Percentiles rank a stretch among this genome's conserved stretches.
These are phyloP conservation scores for Sinocyclocheilus grahami DNA, from an alignment of 2,113 vertebrate species.

Conservation along the genomic window DNA sequence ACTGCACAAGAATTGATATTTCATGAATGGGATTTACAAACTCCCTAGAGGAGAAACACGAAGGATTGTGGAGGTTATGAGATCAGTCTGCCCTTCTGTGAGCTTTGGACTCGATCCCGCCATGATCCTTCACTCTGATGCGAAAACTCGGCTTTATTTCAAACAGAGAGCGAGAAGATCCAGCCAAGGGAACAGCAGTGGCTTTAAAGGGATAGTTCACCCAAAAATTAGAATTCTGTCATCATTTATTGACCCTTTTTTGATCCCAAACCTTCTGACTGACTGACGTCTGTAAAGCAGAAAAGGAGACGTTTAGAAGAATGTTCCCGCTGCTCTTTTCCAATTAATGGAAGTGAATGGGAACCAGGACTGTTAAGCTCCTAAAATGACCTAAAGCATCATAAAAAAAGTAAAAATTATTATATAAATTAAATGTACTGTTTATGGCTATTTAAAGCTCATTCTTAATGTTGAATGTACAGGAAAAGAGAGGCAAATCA, in stretches of 20 bases:
- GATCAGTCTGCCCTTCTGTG: conserved; percentile 40
- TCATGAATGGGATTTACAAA: conserved; percentile 39
- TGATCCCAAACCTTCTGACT: not conserved
- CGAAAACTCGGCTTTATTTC: conserved; percentile 20
- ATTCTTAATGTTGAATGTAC: not conserved
- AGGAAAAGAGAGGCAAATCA: not conserved
- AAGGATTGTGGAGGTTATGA: conserved; percentile 33
- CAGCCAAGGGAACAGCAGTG: conserved; percentile 1
- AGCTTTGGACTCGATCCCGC: conserved; percentile 38
- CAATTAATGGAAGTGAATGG: not conserved
- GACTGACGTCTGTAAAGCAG: too few relatives aligned
- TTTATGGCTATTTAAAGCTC: not conserved
- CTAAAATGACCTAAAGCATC: not conserved
- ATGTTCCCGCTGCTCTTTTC: not conserved
- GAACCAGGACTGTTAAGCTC: not conserved
- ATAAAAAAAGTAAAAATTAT: not conserved
- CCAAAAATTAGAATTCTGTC: conserved; percentile 4
- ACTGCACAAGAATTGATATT: conserved; percentile 35
- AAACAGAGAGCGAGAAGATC: not conserved
- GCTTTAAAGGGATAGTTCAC: conserved; percentile 6
- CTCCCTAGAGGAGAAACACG: not conserved
- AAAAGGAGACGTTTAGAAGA: not conserved
- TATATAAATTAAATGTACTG: not conserved
- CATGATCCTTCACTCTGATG: conserved; percentile 33
- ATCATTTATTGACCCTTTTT: not conserved